A percentile compares a stretch with the other conserved stretches of the same genome.
Evolutionary conservation across 2,113 vertebrate genomes (phyloP).

Genomic region (Hippocampus barbouri): DNA sequence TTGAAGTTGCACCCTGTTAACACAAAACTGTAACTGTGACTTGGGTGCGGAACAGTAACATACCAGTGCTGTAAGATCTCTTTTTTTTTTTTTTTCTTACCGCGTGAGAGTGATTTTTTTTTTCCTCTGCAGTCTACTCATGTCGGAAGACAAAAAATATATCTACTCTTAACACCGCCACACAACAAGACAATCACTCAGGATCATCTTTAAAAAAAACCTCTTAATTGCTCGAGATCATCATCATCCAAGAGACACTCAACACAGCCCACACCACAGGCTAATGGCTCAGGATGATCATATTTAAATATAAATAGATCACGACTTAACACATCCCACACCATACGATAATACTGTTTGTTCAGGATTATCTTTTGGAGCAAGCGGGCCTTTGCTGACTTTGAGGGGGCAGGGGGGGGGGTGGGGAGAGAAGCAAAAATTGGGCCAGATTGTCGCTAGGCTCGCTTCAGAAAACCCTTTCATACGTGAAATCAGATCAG

Average conservation of each 20-base stretch:
- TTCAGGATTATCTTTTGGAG: not conserved
- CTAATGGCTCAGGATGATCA: not conserved
- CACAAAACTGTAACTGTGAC: no score
- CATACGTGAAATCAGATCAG: slow-evolving; percentile 26
- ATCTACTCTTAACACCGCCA: no score
- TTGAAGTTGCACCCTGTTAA: no score
- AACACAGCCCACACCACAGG: no score
- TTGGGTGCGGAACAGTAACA: no score
- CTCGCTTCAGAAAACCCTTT: not conserved
- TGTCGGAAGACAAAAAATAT: no score
- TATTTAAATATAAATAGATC: not conserved
- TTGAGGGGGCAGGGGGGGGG: not conserved
- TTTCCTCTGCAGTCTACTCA: not conserved
- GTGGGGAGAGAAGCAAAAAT: not conserved
- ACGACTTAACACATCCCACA: not conserved
- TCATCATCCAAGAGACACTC: no score
- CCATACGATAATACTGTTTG: not conserved
- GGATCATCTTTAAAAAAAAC: no score
- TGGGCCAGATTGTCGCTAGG: not conserved
- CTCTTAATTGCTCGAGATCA: not conserved
- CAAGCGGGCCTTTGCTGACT: not conserved
- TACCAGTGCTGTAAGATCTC: no score
- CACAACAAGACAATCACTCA: no score
- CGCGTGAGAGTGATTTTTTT: not conserved
- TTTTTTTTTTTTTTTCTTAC: no score